phyloP scores from a whole-genome alignment of 2,888 invertebrate species.

The Eupithecia pulchellata region DNA sequence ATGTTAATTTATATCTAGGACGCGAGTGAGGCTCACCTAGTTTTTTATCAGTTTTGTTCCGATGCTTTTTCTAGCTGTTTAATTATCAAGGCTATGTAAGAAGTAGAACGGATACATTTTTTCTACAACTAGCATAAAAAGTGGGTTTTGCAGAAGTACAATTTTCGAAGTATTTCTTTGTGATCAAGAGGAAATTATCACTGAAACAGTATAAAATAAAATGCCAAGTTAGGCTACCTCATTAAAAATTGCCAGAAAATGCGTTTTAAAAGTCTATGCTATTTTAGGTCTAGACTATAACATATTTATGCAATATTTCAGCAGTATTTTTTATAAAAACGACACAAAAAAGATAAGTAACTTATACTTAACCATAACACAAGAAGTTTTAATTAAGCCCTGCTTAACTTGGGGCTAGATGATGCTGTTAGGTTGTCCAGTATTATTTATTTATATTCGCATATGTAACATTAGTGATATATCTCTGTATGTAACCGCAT shows the following conservation, averaged over 20 bases:
- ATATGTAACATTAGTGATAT: not conserved
- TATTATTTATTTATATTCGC: too few relatives aligned
- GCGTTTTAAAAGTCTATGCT: not conserved
- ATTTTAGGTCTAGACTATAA: not conserved
- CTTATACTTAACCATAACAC: too few relatives aligned
- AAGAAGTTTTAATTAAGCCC: too few relatives aligned
- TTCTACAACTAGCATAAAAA: slow-evolving; percentile 4
- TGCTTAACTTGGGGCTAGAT: too few relatives aligned
- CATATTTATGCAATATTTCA: not conserved
- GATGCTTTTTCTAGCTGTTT: not conserved
- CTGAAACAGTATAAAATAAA: not conserved
- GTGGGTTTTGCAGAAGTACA: not conserved
- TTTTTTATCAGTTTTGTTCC: slow-evolving; percentile 5
- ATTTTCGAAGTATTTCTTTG: not conserved
- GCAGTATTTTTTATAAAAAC: too few relatives aligned
- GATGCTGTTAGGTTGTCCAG: too few relatives aligned
- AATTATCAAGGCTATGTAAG: not conserved
- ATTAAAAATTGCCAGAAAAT: not conserved
- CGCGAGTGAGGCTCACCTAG: not conserved
- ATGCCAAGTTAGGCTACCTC: not conserved
- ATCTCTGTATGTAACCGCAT: not conserved
- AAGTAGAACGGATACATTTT: slow-evolving; percentile 10
- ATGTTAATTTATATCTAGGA: not conserved
- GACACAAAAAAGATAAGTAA: too few relatives aligned
- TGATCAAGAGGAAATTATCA: not conserved